Evolutionary conservation across 2,113 vertebrate genomes (phyloP).

Genomic region (Prunella himalayana): DNA sequence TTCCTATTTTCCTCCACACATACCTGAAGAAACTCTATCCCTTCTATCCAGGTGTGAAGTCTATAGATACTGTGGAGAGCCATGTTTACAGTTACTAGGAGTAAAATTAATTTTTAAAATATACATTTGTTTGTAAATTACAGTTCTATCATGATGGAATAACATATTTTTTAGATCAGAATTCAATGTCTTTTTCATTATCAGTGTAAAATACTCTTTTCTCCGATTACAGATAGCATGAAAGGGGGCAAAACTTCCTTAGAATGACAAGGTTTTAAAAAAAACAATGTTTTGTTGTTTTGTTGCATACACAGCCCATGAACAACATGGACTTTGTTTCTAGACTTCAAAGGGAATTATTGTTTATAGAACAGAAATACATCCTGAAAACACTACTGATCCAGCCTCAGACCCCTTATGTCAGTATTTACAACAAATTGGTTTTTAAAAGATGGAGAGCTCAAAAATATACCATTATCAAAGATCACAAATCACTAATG

Average conservation of each 20-base stretch:
- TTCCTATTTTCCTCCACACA: not conserved
- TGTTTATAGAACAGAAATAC: not conserved
- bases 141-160: not conserved
- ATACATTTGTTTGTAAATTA: not conserved
- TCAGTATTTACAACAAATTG: not conserved
- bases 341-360: not conserved
- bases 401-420: not conserved
- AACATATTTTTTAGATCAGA: not conserved
- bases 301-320: not conserved
- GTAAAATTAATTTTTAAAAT: not conserved
- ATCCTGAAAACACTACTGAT: not conserved
- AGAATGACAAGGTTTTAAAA: not conserved
- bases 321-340: slow-evolving; percentile 9
- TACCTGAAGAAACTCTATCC: not conserved
- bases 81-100: not conserved
- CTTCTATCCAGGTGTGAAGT: not conserved
- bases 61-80: not conserved
- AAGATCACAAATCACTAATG: not conserved
- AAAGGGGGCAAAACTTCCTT: not conserved
- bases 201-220: not conserved
- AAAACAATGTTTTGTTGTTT: not conserved
- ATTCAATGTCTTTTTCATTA: not conserved
- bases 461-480: not conserved
- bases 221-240: not conserved
- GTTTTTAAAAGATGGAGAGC: not conserved